A percentile compares a stretch with the other conserved stretches of the same genome.
These are phyloP conservation scores for Aphodius sticticus DNA, from an alignment of 2,888 invertebrate species.

Conservation along the genomic window DNA sequence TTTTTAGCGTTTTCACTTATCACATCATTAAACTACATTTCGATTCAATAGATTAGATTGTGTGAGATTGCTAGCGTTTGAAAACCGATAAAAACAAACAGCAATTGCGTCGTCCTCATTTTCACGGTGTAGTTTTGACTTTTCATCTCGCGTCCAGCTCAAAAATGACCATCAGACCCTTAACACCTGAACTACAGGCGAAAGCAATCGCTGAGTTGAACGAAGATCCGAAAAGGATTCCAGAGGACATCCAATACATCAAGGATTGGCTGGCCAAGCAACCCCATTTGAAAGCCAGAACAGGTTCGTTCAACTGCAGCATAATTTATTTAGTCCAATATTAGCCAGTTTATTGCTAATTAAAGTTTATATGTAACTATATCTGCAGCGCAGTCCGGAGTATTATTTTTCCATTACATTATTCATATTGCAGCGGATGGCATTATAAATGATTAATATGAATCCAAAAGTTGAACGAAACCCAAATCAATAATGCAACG, in stretches of 20 bases:
- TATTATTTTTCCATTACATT: background rate
- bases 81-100: constrained; percentile 10
- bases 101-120: background rate
- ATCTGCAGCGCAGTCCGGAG: background rate
- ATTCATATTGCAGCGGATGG: background rate
- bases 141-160: background rate
- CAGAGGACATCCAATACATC: constrained; percentile 62
- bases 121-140: background rate
- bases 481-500: background rate
- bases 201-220: constrained; percentile 64
- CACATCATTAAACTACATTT: background rate
- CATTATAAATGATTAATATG: background rate
- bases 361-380: background rate
- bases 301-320: constrained; percentile 54
- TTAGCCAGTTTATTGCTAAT: background rate
- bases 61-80: background rate
- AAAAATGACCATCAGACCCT: constrained; percentile 33
- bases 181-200: constrained; percentile 60
- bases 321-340: background rate
- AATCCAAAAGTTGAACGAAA: background rate
- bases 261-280: constrained; percentile 67
- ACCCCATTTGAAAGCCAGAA: constrained; percentile 65
- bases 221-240: constrained; percentile 61
- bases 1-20: background rate
- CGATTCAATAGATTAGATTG: background rate